These are phyloP conservation scores for Pogonocichla stellata DNA, from an alignment of 2,113 vertebrate genomes.

Conservation along the genomic window DNA sequence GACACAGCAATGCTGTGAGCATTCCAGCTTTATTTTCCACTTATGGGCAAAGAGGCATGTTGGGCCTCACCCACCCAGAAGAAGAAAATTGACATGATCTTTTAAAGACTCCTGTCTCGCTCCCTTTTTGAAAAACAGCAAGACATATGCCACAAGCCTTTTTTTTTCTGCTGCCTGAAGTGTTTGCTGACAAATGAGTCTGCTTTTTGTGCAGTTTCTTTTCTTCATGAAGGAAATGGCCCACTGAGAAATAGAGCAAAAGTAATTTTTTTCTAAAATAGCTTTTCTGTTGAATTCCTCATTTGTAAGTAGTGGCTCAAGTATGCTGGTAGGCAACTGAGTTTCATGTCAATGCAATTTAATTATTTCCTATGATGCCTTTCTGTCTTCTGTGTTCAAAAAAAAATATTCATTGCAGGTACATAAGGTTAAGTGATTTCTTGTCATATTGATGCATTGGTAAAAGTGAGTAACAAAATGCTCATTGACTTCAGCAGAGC, in stretches of 20 bases:
- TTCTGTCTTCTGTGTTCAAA: background rate
- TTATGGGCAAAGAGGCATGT: background rate
- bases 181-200: conserved; percentile 27
- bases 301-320: background rate
- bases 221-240: background rate
- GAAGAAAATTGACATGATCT: conserved; percentile 5
- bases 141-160: conserved; percentile 16
- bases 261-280: background rate
- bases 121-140: conserved; percentile 4
- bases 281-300: background rate
- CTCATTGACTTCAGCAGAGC: background rate
- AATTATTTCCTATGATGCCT: background rate
- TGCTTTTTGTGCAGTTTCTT: background rate
- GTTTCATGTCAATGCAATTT: background rate
- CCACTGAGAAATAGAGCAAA: background rate
- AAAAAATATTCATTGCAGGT: background rate
- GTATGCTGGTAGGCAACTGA: background rate
- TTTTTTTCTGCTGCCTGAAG: background rate
- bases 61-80: conserved; percentile 1
- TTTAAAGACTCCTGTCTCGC: conserved; percentile 8
- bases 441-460: background rate
- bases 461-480: background rate
- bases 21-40: background rate
- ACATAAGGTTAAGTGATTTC: background rate
- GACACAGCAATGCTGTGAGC: background rate